phyloP scores from a whole-genome alignment of 2,888 invertebrate genomes.

The Chloroclysta siterata region DNA sequence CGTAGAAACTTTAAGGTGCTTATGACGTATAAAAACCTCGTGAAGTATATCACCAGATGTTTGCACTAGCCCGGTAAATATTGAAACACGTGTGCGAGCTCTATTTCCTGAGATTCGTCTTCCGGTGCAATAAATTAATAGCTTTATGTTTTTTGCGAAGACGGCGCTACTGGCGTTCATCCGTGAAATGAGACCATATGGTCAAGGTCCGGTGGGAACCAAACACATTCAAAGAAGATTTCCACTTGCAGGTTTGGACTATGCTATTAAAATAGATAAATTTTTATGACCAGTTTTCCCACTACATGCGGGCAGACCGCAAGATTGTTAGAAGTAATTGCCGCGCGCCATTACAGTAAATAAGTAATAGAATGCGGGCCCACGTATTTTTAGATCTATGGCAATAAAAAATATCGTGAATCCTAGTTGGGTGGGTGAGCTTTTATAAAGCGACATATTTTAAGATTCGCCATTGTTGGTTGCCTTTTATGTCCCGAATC shows the following conservation, averaged over 20 bases:
- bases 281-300: conserved; percentile 76
- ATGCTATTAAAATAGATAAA: conserved; percentile 71
- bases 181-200: conserved; percentile 67
- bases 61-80: conserved; percentile 80
- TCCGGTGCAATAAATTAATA: conserved; percentile 82
- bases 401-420: conserved; percentile 55
- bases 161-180: conserved; percentile 64
- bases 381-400: conserved; percentile 55
- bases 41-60: conserved; percentile 75
- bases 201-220: conserved; percentile 61
- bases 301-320: conserved; percentile 76
- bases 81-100: conserved; percentile 82
- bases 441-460: conserved; percentile 70
- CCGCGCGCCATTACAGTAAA: conserved; percentile 65
- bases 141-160: conserved; percentile 68
- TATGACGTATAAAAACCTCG: conserved; percentile 51
- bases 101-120: conserved; percentile 83
- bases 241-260: conserved; percentile 57
- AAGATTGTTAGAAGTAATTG: conserved; percentile 81
- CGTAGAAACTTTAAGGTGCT: conserved; percentile 41
- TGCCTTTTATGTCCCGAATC: conserved; percentile 73
- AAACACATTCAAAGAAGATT: conserved; percentile 60
- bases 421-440: conserved; percentile 49
- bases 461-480: conserved; percentile 73
- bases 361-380: conserved; percentile 73